phyloP scores from a whole-genome alignment of 2,888 invertebrate species.

The Eupithecia tripunctaria region DNA sequence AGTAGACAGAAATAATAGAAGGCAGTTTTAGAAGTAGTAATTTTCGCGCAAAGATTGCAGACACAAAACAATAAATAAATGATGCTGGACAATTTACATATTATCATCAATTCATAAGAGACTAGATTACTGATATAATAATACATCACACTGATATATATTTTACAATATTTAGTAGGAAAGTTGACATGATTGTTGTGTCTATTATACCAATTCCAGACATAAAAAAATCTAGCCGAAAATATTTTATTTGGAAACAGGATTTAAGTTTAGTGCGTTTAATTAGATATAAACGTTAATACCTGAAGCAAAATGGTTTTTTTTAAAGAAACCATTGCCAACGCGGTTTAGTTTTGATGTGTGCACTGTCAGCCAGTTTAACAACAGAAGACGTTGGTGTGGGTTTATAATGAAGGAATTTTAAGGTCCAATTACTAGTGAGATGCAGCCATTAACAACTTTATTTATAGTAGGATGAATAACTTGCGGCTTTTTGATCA shows the following conservation, averaged over 20 bases:
- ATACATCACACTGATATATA: too few relatives aligned
- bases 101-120: too few relatives aligned
- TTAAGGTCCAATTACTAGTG: conserved; percentile 76
- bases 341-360: conserved; percentile 34
- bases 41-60: too few relatives aligned
- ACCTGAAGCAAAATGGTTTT: neutral
- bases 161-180: too few relatives aligned
- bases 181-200: too few relatives aligned
- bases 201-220: neutral
- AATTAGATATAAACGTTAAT: neutral
- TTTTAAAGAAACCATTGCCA: conserved; percentile 30
- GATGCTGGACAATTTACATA: too few relatives aligned
- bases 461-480: conserved; percentile 78
- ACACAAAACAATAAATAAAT: too few relatives aligned
- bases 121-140: too few relatives aligned
- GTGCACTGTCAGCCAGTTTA: conserved; percentile 38
- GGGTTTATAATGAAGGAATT: conserved; percentile 67
- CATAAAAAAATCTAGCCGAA: neutral
- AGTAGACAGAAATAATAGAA: neutral
- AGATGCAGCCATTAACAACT: conserved; percentile 75
- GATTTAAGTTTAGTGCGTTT: neutral
- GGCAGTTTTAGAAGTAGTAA: neutral
- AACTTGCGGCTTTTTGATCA: conserved; percentile 81
- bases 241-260: neutral
- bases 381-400: conserved; percentile 49